These are phyloP conservation scores for Acronicta leporina DNA, from an alignment of 2,888 invertebrate species.

Conservation along the genomic window DNA sequence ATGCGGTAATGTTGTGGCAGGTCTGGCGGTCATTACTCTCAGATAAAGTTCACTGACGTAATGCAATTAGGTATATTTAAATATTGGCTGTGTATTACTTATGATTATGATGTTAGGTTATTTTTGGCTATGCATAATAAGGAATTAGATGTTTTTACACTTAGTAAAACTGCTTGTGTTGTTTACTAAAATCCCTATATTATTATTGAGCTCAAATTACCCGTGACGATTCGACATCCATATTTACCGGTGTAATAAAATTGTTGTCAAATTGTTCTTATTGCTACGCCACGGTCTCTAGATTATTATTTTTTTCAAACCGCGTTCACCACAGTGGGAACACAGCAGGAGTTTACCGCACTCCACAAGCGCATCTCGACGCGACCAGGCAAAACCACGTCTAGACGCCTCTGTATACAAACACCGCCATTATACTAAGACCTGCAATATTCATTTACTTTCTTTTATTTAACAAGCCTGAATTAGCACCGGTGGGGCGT, in stretches of 20 bases:
- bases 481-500: slow-evolving; percentile 55
- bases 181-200: background rate
- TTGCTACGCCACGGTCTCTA: slow-evolving; percentile 63
- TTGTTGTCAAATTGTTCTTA: slow-evolving; percentile 51
- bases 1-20: slow-evolving; percentile 78
- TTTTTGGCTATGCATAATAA: slow-evolving; percentile 39
- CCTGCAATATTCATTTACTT: slow-evolving; percentile 70
- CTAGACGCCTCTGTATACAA: slow-evolving; percentile 79
- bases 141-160: slow-evolving; percentile 13
- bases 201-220: slow-evolving; percentile 12
- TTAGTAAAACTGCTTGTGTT: slow-evolving; percentile 13
- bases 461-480: slow-evolving; percentile 63
- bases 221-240: slow-evolving; percentile 21
- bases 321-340: slow-evolving; percentile 79
- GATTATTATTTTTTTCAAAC: slow-evolving; percentile 68
- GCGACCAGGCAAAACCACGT: slow-evolving; percentile 82
- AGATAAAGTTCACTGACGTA: slow-evolving; percentile 66
- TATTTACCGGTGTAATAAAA: slow-evolving; percentile 29
- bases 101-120: slow-evolving; percentile 49
- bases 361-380: slow-evolving; percentile 68
- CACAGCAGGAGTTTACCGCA: slow-evolving; percentile 82
- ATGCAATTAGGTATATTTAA: slow-evolving; percentile 56
- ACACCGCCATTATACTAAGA: slow-evolving; percentile 72
- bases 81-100: slow-evolving; percentile 43
- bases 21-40: slow-evolving; percentile 80